Evolutionary conservation across 2,888 invertebrate species (phyloP).

Genomic region (Drosophila meridionalis): DNA sequence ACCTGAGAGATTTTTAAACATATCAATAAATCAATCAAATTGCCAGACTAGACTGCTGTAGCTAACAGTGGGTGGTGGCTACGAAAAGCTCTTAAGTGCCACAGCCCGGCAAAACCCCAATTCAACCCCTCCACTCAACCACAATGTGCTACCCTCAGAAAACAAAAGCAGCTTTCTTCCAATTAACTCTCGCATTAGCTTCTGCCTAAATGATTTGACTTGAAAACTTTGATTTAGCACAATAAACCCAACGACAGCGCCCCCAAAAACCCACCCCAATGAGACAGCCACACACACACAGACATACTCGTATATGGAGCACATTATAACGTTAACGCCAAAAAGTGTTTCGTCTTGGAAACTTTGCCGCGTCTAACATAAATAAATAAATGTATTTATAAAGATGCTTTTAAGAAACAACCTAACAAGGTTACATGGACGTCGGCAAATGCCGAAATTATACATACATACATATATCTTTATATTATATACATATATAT

Average conservation of each 20-base stretch:
- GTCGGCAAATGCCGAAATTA: too few species aligned
- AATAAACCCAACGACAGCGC: conserved; percentile 34
- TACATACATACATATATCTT: conserved; percentile 22
- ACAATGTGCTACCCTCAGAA: conserved; percentile 8
- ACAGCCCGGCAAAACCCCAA: conserved; percentile 25
- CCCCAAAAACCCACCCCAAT: conserved; percentile 29
- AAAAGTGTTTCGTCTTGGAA: conserved; percentile 72
- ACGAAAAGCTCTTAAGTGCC: conserved; percentile 57
- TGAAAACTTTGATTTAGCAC: conserved; percentile 77
- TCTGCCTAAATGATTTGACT: conserved; percentile 67
- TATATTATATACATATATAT: conserved; percentile 9
- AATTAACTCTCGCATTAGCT: conserved; percentile 66
- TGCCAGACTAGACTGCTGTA: conserved; percentile 12
- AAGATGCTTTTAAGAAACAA: conserved; percentile 80
- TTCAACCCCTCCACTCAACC: neutral
- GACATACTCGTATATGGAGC: conserved; percentile 43
- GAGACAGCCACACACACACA: conserved; percentile 7
- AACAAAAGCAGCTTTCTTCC: conserved; percentile 59
- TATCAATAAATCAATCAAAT: conserved; percentile 69
- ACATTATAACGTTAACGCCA: conserved; percentile 68
- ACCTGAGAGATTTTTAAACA: conserved; percentile 35
- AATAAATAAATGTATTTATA: conserved; percentile 82
- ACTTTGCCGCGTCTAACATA: conserved; percentile 71
- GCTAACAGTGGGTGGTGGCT: conserved; percentile 1
- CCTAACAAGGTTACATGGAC: conserved; percentile 74